Conservation (phyloP, 1,140 invertebrate genomes). For the Dendrolimus punctatus region DNA sequence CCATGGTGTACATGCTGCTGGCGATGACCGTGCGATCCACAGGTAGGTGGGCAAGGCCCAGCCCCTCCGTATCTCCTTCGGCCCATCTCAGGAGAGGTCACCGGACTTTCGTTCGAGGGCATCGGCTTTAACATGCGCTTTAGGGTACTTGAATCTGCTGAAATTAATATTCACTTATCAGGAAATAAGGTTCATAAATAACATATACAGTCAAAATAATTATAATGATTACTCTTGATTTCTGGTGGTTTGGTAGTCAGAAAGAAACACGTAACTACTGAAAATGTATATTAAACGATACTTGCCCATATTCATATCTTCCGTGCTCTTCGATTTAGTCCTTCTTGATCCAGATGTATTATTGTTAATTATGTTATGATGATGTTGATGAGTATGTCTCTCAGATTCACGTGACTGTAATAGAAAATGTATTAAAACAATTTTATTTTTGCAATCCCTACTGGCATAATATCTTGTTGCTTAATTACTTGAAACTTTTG, state of each 20-base stretch:
- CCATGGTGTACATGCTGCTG: conserved; percentile 58
- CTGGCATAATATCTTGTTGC: too few relatives aligned
- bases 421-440: too few relatives aligned
- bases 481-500: too few relatives aligned
- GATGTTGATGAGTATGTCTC: conserved; percentile 72
- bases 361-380: conserved; percentile 83
- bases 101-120: conserved; percentile 88
- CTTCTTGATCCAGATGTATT: conserved; percentile 75
- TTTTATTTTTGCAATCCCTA: too few relatives aligned
- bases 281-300: neutral
- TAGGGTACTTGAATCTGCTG: conserved; percentile 86
- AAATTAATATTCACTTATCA: conserved; percentile 9
- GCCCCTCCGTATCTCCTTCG: conserved; percentile 77
- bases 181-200: neutral
- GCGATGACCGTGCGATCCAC: conserved; percentile 66
- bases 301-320: conserved; percentile 84
- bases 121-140: conserved; percentile 96
- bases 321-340: conserved; percentile 90
- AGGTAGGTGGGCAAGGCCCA: conserved; percentile 59
- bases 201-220: neutral
- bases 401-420: conserved; percentile 74
- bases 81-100: conserved; percentile 90
- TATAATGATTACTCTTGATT: too few relatives aligned
- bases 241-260: too few relatives aligned
- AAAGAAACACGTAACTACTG: neutral